Percentiles rank a stretch among this genome's conserved stretches.
These are phyloP conservation scores for Cheilosia urbana DNA, from an alignment of 2,888 invertebrate species.

Conservation along the genomic window DNA sequence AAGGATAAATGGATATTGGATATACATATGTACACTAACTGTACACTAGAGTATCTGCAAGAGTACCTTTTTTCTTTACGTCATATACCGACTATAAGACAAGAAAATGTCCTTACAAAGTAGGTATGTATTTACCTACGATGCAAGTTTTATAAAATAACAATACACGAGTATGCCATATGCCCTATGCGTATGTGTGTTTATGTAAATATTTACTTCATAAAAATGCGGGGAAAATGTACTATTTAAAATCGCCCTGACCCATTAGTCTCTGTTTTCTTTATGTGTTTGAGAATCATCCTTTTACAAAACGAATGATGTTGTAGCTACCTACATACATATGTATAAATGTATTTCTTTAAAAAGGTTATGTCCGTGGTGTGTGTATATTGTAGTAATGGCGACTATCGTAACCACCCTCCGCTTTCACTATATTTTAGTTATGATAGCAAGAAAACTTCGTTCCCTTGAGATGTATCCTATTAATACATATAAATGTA, in stretches of 20 bases:
- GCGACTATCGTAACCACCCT: slow-evolving; percentile 9
- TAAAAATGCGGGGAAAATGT: not conserved
- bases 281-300: not conserved
- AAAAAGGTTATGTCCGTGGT: not conserved
- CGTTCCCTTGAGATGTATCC: slow-evolving; percentile 15
- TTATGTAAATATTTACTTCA: not conserved
- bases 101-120: no score
- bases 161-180: no score
- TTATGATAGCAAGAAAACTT: slow-evolving; percentile 13
- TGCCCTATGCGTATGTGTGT: not conserved
- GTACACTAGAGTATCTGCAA: no score
- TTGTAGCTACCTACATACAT: no score
- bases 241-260: slow-evolving; percentile 3
- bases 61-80: no score
- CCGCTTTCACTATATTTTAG: not conserved
- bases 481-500: no score
- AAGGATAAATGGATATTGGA: no score
- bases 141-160: no score
- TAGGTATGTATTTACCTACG: no score
- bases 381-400: not conserved
- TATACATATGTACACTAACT: no score
- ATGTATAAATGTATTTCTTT: not conserved
- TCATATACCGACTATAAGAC: no score
- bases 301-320: not conserved
- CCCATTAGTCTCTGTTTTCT: not conserved